Evolutionary conservation across 2,113 vertebrate genomes (phyloP).

Genomic region (Sclerurus mexicanus): DNA sequence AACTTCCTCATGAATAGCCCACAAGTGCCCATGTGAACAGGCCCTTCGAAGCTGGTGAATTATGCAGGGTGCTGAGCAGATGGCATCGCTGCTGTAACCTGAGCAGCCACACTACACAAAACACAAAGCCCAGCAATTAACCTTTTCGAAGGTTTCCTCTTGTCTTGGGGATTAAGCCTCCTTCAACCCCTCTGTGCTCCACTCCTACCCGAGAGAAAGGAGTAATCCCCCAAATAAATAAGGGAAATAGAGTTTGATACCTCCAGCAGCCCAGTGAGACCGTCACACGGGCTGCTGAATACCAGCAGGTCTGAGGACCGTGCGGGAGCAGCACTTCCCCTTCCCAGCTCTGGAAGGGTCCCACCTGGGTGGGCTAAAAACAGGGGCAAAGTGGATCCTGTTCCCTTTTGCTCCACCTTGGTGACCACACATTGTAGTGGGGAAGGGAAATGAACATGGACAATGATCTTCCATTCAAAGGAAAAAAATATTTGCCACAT

Average conservation of each 20-base stretch:
- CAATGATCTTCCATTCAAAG: neutral
- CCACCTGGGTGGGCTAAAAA: neutral
- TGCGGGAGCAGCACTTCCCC: neutral
- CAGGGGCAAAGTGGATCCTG: neutral
- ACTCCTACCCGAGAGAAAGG: neutral
- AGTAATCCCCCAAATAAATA: slow-evolving; percentile 45
- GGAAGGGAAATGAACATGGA: neutral
- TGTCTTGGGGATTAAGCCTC: slow-evolving; percentile 55
- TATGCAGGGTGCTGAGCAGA: slow-evolving; percentile 69
- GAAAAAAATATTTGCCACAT: neutral
- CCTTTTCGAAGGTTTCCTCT: slow-evolving; percentile 57
- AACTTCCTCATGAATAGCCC: slow-evolving; percentile 71
- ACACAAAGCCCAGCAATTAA: slow-evolving; percentile 66
- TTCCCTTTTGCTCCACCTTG: neutral
- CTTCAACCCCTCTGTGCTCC: neutral
- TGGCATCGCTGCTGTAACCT: slow-evolving; percentile 62
- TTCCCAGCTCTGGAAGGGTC: neutral
- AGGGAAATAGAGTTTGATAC: neutral
- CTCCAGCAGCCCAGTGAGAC: neutral
- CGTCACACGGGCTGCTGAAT: neutral
- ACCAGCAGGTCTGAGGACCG: neutral
- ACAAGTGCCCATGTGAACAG: neutral
- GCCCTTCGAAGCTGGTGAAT: slow-evolving; percentile 60
- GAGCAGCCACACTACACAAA: slow-evolving; percentile 32
- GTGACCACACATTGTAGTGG: accelerated